Evolutionary conservation across 92 coral and sea anemone species (phyloP), one percentile per base, ranked within the genome.

Genomic region (Desmophyllum pertusum): DNA sequence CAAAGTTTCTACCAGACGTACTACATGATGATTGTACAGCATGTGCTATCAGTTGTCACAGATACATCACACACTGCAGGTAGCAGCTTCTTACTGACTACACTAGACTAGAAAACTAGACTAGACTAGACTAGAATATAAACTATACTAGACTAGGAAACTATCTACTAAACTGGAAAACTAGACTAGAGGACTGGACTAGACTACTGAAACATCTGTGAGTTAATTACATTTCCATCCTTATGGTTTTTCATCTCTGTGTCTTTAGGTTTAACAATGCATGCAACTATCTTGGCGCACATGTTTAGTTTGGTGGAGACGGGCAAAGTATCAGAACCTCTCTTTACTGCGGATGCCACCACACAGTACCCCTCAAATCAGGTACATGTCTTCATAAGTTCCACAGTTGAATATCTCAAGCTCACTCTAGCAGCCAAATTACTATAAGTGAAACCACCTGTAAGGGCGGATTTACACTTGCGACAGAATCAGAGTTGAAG

Each of bases 21-120:
- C 72, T 96, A 94, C 81, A 95, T 92, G 80, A 94, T 89, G 89
- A 85, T 96, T 41, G 89, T 92, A 29, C 99, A 96, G 65, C 99
- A 96, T 74, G 92, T 96, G 50, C 76, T 96, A 42, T 96, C 99
- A 35, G 99, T 96, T 36, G 99, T 96, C 52, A 96, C 98, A 17
- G 99, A 96, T 78, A 96, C 98, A 46, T 95, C 97, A 2, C 98
- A 95, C 81, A 93, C 98, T 41, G 98, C 98, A 85, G 98, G 98
- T 95, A 87, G 41, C 36, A 8, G 73, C 43, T 11, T 0, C 17
- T 19, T 23, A 30, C 3, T n/a, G 80, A 40, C n/a, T 46, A 18
- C 29, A n/a, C n/a, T n/a, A n/a, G n/a, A n/a, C n/a, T n/a, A n/a
- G n/a, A n/a, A n/a, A n/a, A n/a, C n/a, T n/a, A n/a, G n/a, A n/a